phyloP scores from a whole-genome alignment of 2,888 invertebrate species.

The Melipona beecheii region DNA sequence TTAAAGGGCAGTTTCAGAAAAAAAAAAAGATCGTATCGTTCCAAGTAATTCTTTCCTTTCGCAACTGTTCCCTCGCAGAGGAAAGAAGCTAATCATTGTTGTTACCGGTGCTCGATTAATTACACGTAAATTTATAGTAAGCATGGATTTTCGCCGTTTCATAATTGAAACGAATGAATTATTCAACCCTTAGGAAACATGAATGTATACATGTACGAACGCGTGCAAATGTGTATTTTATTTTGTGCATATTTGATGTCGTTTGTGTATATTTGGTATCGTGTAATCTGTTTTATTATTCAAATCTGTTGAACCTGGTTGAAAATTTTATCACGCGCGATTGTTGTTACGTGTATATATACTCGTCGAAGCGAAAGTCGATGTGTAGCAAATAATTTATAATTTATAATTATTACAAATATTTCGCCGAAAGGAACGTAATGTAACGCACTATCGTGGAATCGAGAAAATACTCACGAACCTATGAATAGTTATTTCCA shows the following conservation, averaged over 20 bases:
- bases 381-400: background rate
- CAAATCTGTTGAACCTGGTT: background rate
- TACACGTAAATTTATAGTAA: background rate
- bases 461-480: too few species aligned
- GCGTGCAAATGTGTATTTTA: background rate
- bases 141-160: background rate
- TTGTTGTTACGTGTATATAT: background rate
- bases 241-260: background rate
- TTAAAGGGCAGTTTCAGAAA: too few species aligned
- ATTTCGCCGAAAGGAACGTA: too few species aligned
- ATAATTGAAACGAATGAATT: background rate
- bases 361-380: background rate
- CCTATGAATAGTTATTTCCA: too few species aligned
- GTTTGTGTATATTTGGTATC: background rate
- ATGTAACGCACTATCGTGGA: too few species aligned
- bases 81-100: too few species aligned
- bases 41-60: too few species aligned
- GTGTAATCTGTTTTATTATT: background rate
- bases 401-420: background rate
- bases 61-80: too few species aligned
- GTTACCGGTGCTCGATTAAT: too few species aligned
- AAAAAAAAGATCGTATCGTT: too few species aligned
- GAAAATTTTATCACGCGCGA: background rate
- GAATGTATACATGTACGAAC: too few species aligned
- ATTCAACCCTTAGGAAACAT: background rate